Conservation (phyloP, 2,113 vertebrate genomes). For the Eudorcas thomsonii region DNA sequence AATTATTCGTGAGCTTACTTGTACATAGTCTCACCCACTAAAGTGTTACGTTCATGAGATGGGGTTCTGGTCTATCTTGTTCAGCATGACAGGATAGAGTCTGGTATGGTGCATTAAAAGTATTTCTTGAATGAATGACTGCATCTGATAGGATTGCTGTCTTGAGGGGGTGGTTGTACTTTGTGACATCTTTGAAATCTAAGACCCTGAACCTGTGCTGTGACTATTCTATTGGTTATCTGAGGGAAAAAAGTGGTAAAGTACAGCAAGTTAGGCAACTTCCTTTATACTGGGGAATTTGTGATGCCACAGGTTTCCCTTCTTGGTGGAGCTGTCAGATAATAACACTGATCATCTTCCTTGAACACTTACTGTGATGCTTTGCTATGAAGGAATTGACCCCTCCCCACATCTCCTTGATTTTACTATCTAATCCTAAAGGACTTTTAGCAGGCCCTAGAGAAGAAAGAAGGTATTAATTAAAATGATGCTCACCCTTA, state of each 20-base stretch:
- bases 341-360: background rate
- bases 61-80: background rate
- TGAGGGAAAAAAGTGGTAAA: background rate
- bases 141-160: background rate
- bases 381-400: background rate
- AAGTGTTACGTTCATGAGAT: background rate
- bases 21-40: background rate
- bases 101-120: background rate
- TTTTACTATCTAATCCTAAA: background rate
- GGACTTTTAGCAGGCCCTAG: background rate
- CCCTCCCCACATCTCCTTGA: background rate
- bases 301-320: background rate
- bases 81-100: background rate
- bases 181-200: background rate
- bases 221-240: background rate
- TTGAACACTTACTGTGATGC: background rate
- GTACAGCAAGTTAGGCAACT: background rate
- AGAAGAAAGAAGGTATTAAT: constrained; percentile 7
- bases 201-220: background rate
- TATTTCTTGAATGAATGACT: background rate
- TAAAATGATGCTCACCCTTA: constrained; percentile 23
- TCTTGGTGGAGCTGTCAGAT: background rate
- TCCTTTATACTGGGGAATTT: background rate
- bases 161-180: background rate
- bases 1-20: background rate